phyloP scores from a whole-genome alignment of 2,888 invertebrate genomes.

The Tuberolachnus salignus region DNA sequence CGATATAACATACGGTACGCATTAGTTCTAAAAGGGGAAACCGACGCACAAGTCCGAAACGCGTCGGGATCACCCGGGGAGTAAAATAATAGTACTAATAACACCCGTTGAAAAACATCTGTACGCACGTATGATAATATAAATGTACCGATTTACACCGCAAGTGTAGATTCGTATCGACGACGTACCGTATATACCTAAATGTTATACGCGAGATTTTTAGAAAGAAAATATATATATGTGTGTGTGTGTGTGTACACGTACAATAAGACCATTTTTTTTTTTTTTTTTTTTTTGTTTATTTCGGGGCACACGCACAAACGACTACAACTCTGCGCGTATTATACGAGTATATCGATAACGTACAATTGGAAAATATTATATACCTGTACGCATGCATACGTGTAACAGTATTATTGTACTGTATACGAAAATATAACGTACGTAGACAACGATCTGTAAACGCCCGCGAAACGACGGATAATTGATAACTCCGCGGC shows the following conservation, averaged over 20 bases:
- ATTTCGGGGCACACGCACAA: neutral
- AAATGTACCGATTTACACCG: neutral
- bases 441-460: conserved; percentile 48
- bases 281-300: too few species aligned
- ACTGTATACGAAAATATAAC: too few species aligned
- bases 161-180: conserved; percentile 32
- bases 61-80: conserved; percentile 1
- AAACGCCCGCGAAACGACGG: conserved; percentile 50
- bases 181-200: neutral
- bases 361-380: conserved; percentile 27
- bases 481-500: conserved; percentile 20
- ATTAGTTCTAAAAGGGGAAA: too few species aligned
- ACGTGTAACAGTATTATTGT: neutral
- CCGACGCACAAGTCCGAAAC: neutral
- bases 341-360: conserved; percentile 7
- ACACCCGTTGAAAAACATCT: conserved; percentile 2
- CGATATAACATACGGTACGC: too few species aligned
- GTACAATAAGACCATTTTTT: conserved; percentile 16
- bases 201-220: too few species aligned
- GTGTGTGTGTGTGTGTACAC: neutral
- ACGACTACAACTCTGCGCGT: neutral
- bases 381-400: neutral
- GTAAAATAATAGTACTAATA: neutral
- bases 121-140: neutral
- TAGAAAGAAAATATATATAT: too few species aligned